Percentiles rank a stretch among this genome's conserved stretches.
Conservation (phyloP, 2,888 invertebrate species). For the Eledone cirrhosa region DNA sequence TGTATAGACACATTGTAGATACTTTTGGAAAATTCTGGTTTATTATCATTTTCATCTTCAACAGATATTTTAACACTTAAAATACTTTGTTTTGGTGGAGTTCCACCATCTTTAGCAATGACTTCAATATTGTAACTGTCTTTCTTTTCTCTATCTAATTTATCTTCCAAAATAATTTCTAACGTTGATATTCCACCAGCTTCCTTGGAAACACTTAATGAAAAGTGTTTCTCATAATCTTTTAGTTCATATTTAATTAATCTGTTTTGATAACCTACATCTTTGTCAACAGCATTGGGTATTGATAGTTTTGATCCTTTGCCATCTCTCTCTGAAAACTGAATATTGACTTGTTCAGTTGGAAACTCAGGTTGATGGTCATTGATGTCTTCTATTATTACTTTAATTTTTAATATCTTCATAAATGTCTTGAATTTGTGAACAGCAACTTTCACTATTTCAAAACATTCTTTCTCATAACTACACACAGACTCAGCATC, state of each 20-base stretch:
- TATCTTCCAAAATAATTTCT: not conserved
- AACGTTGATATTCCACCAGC: slow-evolving; percentile 3
- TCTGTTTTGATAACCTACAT: not conserved
- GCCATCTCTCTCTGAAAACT: slow-evolving; percentile 30
- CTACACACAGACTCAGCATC: too few species aligned
- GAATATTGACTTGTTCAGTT: not conserved
- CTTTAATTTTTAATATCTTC: too few species aligned
- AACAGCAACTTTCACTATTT: too few species aligned
- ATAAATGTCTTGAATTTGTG: too few species aligned
- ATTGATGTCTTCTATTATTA: slow-evolving; percentile 34
- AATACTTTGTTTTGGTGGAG: slow-evolving; percentile 15
- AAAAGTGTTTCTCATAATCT: not conserved
- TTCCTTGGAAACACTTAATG: not conserved
- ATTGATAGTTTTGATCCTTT: slow-evolving; percentile 5
- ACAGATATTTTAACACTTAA: slow-evolving; percentile 30
- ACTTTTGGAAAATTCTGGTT: slow-evolving; percentile 31
- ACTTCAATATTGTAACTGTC: slow-evolving; percentile 23
- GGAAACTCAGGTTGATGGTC: slow-evolving; percentile 34
- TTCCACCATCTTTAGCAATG: slow-evolving; percentile 31
- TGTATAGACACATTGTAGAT: too few species aligned
- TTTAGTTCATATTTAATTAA: slow-evolving; percentile 9
- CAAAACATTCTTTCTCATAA: too few species aligned
- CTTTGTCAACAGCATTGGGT: not conserved
- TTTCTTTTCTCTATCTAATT: slow-evolving; percentile 30
- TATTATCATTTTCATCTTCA: slow-evolving; percentile 36